Evolutionary conservation across 1,140 invertebrate genomes (phyloP).

Genomic region (Aphidius gifuensis): DNA sequence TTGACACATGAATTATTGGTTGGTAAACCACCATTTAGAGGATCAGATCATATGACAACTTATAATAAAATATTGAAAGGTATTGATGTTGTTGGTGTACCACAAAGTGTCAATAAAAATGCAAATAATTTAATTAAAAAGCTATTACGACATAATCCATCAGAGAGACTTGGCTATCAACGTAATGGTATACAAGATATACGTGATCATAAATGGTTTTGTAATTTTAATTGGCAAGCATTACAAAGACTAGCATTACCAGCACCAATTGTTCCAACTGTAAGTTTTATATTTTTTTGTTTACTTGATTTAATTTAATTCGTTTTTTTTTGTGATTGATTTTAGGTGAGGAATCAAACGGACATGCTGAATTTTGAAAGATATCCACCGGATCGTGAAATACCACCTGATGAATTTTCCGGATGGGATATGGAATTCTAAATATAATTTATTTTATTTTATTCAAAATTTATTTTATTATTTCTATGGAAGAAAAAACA

Average conservation of each 20-base stretch:
- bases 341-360: constrained; percentile 50
- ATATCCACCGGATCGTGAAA: constrained; percentile 59
- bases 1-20: constrained; percentile 88
- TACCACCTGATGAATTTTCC: constrained; percentile 61
- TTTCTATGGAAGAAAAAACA: no score
- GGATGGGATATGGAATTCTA: constrained; percentile 64
- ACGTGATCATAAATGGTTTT: constrained; percentile 93
- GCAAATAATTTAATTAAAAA: constrained; percentile 83
- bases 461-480: no score
- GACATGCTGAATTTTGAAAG: constrained; percentile 63
- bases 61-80: constrained; percentile 94
- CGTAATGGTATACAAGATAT: constrained; percentile 89
- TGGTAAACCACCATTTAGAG: constrained; percentile 92
- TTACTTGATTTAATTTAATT: neutral
- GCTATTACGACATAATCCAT: constrained; percentile 82
- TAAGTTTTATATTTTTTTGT: constrained; percentile 58
- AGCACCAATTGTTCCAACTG: constrained; percentile 77
- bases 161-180: constrained; percentile 90
- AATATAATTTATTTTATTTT: constrained; percentile 15
- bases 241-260: constrained; percentile 68
- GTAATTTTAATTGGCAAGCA: constrained; percentile 89
- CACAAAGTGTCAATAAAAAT: constrained; percentile 72
- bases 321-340: constrained; percentile 13
- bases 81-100: constrained; percentile 86
- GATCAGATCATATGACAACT: constrained; percentile 89